A percentile compares a stretch with the other conserved stretches of the same genome.
phyloP scores from a whole-genome alignment of 2,113 vertebrate genomes.

The Caracal caracal region DNA sequence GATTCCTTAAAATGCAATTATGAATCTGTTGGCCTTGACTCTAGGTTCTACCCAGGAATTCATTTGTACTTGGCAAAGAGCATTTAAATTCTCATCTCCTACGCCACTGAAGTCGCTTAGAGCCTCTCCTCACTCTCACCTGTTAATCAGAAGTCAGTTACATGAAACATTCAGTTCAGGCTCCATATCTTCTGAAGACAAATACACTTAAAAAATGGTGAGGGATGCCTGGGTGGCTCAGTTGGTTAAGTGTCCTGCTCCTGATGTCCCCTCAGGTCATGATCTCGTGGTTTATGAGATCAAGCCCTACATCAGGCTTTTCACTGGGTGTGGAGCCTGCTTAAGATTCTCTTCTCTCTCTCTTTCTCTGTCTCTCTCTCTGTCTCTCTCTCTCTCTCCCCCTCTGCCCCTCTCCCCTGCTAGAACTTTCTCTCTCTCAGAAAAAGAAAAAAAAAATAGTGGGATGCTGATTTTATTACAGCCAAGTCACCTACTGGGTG shows the following conservation, averaged over 20 bases:
- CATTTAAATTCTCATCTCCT: conserved; percentile 47
- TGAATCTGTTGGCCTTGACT: conserved; percentile 43
- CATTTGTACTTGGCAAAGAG: conserved; percentile 44
- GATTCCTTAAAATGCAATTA: conserved; percentile 22
- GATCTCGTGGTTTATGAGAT: no score
- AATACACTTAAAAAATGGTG: background rate
- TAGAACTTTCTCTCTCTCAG: no score
- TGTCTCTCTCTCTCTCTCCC: no score
- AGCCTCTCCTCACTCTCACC: background rate
- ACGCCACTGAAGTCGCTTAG: background rate
- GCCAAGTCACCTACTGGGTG: background rate
- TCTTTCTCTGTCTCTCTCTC: no score
- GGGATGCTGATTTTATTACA: conserved; percentile 63
- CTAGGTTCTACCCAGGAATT: background rate
- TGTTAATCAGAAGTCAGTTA: conserved; percentile 61
- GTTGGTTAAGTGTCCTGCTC: no score
- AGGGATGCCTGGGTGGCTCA: no score
- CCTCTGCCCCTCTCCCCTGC: no score
- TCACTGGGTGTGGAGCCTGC: no score
- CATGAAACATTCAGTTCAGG: background rate
- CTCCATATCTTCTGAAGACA: conserved; percentile 18
- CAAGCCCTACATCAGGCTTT: no score
- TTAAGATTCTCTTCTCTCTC: no score
- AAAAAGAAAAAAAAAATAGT: background rate
- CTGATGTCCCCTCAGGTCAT: no score